Evolutionary conservation across 2,888 invertebrate genomes (phyloP).

Genomic region (Cylindroiulus punctatus): DNA sequence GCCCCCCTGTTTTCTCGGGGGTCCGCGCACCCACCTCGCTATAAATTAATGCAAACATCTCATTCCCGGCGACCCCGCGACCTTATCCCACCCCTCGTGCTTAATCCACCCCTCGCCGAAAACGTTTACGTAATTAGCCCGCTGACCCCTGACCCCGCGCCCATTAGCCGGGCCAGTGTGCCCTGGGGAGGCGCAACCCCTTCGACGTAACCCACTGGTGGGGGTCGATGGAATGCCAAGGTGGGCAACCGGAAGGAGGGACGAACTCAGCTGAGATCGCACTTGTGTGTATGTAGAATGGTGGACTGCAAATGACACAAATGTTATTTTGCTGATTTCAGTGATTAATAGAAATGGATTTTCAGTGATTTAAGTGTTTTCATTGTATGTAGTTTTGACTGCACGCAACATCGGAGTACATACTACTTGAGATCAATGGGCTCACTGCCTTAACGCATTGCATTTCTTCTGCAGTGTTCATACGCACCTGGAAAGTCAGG

Average conservation of each 20-base stretch:
- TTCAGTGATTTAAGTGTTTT: no score
- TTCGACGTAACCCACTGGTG: background rate
- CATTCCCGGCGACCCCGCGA: background rate
- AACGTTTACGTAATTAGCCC: background rate
- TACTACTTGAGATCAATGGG: no score
- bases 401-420: no score
- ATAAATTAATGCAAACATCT: constrained; percentile 1
- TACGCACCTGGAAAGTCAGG: no score
- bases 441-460: no score
- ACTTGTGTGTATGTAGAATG: no score
- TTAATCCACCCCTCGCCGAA: background rate
- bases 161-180: background rate
- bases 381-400: no score
- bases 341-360: no score
- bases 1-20: background rate
- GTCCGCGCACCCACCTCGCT: background rate
- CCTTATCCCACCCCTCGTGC: background rate
- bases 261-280: background rate
- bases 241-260: background rate
- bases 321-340: no score
- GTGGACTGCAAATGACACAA: no score
- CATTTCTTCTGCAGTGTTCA: no score
- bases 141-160: background rate
- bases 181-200: background rate
- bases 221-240: background rate